Base-by-base conservation (phyloP, 1,140 invertebrate species). In the Euschistus heros region DNA sequence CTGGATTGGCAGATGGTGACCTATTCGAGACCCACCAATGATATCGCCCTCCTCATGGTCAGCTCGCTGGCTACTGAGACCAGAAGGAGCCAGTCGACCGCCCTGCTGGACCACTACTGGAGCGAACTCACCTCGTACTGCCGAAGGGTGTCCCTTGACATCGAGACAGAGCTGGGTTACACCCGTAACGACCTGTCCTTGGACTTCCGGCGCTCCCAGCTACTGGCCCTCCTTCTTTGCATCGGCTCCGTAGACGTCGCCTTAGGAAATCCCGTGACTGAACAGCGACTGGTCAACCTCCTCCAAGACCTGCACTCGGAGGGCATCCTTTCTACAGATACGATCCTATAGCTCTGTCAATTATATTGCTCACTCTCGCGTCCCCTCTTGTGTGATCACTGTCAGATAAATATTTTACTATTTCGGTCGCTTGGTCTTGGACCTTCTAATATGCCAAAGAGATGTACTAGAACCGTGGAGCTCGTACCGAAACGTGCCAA, bases 1-100 rank as follows among this genome's bases (percentile, higher is more conserved):
- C 74, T 91, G 18, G 87, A 89, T 72, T 91, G 87, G 87, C 87
- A 90, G 77, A 89, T 91, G 87, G 67, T 89, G 61, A 88, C 86
- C 0, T 83, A 87, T 66, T 87, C 86, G 63, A 76, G 84, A 66
- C 83, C 84, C 1, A 86, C 84, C n/a, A 89, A 89, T 70, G 88
- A 91, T 72, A 77, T 90, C 0, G 87, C 88, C 0, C 73, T 90
- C 24, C 75, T 91, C n/a, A 73, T 91, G 3, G 79, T 89, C n/a
- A 89, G 86, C 65, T 89, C 87, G 1, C 75, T 89, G 27, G 81
- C 86, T 0, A 84, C 86, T 0, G 83, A 87, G 70, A 71, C 87
- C 57, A 77, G 88, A 26, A 79, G 86, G 27, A 71, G 79, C 17
- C 78, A 84, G 67, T 83, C 82, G 0, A 76, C 81, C 13, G 70